These are phyloP conservation scores for Sepioteuthis lessoniana DNA, from an alignment of 2,888 invertebrate species.

Conservation along the genomic window DNA sequence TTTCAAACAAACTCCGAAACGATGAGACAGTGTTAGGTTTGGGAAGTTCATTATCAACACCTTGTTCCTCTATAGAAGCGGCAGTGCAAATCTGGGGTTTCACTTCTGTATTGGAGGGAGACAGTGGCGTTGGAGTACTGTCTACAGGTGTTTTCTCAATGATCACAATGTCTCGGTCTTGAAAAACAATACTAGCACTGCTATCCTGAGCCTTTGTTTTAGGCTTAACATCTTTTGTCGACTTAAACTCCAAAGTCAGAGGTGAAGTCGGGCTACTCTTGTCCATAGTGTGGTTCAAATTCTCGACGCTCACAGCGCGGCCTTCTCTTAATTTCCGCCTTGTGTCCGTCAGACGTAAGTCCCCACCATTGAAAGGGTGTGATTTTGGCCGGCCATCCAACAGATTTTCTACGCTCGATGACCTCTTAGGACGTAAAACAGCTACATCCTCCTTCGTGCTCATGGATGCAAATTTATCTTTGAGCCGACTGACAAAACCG, in stretches of 20 bases:
- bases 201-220: not conserved
- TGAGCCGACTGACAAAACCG: slow-evolving; percentile 41
- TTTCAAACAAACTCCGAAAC: slow-evolving; percentile 44
- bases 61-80: not conserved
- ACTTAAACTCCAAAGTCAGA: not conserved
- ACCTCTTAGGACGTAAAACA: slow-evolving; percentile 41
- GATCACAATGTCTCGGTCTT: slow-evolving; percentile 7
- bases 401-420: slow-evolving; percentile 40
- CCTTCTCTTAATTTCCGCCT: slow-evolving; percentile 46
- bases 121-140: not conserved
- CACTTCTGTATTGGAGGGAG: not conserved
- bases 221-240: not conserved
- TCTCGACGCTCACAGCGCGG: slow-evolving; percentile 47
- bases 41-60: slow-evolving; percentile 38
- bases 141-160: not conserved
- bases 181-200: too few species aligned
- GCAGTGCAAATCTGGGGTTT: slow-evolving; percentile 35
- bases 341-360: slow-evolving; percentile 47
- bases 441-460: not conserved
- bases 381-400: slow-evolving; percentile 35
- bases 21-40: slow-evolving; percentile 41
- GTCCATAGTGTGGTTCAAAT: slow-evolving; percentile 46
- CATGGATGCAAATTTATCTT: slow-evolving; percentile 41
- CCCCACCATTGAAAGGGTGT: slow-evolving; percentile 42
- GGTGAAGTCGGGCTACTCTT: slow-evolving; percentile 36